Evolutionary conservation across 2,888 invertebrate species (phyloP).

Genomic region (Dromius quadrimaculatus): DNA sequence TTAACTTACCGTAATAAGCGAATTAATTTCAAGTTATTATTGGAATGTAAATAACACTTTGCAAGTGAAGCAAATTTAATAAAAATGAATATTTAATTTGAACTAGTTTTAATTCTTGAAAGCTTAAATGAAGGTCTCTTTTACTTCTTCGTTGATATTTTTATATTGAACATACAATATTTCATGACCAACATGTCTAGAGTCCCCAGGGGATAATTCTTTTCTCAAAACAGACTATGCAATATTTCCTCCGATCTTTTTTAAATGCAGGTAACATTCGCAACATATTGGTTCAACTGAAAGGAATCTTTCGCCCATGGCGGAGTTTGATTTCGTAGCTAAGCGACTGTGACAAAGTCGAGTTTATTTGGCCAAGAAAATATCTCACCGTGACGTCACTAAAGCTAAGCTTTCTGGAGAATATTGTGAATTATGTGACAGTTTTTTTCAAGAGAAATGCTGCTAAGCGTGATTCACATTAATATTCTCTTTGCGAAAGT

Average conservation of each 20-base stretch:
- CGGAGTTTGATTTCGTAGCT: constrained; percentile 13
- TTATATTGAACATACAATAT: neutral
- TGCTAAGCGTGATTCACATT: constrained; percentile 7
- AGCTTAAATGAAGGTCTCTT: neutral
- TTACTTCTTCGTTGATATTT: constrained; percentile 1
- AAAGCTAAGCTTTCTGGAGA: neutral
- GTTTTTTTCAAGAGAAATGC: constrained; percentile 8
- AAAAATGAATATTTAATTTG: constrained; percentile 5
- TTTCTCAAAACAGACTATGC: constrained; percentile 11
- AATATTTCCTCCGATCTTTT: constrained; percentile 23
- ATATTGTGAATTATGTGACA: constrained; percentile 9
- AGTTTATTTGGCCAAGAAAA: constrained; percentile 15
- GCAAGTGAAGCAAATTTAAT: neutral
- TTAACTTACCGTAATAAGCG: neutral
- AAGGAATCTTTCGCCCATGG: neutral
- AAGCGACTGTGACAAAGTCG: constrained; percentile 3
- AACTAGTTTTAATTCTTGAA: neutral
- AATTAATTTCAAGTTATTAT: constrained; percentile 2
- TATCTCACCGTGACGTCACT: constrained; percentile 4
- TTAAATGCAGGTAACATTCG: constrained; percentile 1
- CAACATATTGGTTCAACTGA: constrained; percentile 10
- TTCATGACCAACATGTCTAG: constrained; percentile 4
- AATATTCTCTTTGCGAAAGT: constrained; percentile 16
- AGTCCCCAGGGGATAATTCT: constrained; percentile 12
- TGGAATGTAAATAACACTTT: constrained; percentile 1